Percentiles rank a stretch among this genome's conserved stretches.
Conservation (phyloP, 1,140 invertebrate genomes). For the Ips nitidus region DNA sequence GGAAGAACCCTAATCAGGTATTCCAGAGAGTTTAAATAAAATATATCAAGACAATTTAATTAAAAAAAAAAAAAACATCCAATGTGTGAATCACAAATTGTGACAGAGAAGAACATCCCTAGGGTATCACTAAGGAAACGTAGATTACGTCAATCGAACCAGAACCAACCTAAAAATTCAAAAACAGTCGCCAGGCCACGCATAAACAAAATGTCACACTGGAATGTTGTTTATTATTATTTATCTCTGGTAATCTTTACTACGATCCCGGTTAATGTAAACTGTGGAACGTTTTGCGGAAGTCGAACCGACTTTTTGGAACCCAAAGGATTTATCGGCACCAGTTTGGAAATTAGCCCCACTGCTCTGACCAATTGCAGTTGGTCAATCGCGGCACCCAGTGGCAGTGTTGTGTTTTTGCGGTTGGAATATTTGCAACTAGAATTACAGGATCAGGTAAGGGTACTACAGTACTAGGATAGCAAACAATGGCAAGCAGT, state of each 20-base stretch:
- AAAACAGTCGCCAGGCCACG: neutral
- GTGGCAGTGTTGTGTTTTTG: conserved; percentile 5
- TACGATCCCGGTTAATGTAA: neutral
- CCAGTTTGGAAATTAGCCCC: neutral
- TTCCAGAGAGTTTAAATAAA: no score
- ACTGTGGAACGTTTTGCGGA: conserved; percentile 14
- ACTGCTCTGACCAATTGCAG: conserved; percentile 2
- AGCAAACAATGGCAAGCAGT: no score
- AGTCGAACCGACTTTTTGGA: neutral
- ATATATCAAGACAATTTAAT: no score
- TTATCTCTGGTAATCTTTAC: neutral
- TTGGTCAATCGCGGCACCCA: conserved; percentile 16
- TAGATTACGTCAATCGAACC: no score
- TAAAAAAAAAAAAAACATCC: no score
- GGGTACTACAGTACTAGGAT: no score
- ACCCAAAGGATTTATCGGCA: conserved; percentile 15
- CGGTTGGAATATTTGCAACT: conserved; percentile 4
- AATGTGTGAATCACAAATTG: no score
- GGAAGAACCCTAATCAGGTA: no score
- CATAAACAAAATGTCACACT: conserved; percentile 14
- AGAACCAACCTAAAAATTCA: no score
- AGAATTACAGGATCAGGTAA: no score
- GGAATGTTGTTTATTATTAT: conserved; percentile 12
- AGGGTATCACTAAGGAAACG: no score
- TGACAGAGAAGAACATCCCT: no score